phyloP scores from a whole-genome alignment of 2,797 vertebrate species.

The Dipus sagitta region DNA sequence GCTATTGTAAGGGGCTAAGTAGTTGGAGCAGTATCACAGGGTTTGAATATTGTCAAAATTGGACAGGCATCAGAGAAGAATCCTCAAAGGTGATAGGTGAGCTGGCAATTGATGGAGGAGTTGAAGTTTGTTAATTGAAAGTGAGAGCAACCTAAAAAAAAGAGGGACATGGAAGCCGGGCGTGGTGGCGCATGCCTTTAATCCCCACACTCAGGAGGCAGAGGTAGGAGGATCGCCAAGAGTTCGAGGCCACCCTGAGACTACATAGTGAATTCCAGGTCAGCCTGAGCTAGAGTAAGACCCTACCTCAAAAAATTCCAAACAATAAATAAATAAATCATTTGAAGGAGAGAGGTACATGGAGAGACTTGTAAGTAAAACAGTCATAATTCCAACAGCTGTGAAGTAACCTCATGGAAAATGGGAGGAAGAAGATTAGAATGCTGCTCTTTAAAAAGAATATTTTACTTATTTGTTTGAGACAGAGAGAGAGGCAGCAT shows the following conservation, averaged over 20 bases:
- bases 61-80: background rate
- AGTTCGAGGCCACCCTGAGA: too few relatives aligned
- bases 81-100: background rate
- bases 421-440: background rate
- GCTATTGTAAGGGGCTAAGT: background rate
- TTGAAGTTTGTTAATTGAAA: constrained; percentile 20
- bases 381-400: background rate
- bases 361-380: background rate
- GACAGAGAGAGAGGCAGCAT: background rate
- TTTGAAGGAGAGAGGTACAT: background rate
- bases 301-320: too few relatives aligned
- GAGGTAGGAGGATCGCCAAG: too few relatives aligned
- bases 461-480: too few relatives aligned
- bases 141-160: constrained; percentile 3
- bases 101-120: background rate
- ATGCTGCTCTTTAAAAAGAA: background rate
- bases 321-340: too few relatives aligned
- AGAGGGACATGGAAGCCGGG: too few relatives aligned
- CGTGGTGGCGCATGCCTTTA: too few relatives aligned
- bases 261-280: too few relatives aligned
- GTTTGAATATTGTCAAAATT: background rate
- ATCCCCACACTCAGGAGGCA: too few relatives aligned
- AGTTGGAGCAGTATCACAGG: background rate
- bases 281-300: too few relatives aligned
- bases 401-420: background rate